A percentile compares a stretch with the other conserved stretches of the same genome.
phyloP scores from a whole-genome alignment of 2,113 vertebrate species.

The Bubo blakistoni region DNA sequence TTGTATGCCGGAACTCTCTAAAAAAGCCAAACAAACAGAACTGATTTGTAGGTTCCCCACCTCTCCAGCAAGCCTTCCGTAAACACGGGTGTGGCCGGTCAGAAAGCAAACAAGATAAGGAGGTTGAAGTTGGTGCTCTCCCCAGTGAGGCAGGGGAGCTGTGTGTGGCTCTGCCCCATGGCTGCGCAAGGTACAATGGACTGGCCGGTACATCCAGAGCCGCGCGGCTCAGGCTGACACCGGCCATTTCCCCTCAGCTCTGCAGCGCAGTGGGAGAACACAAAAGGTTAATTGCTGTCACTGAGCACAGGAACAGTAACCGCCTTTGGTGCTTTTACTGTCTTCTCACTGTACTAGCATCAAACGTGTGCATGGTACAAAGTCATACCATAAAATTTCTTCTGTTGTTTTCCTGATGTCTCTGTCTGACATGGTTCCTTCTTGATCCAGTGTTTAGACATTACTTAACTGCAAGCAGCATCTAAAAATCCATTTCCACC shows the following conservation, averaged over 20 bases:
- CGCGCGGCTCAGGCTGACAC: background rate
- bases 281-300: background rate
- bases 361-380: background rate
- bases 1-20: background rate
- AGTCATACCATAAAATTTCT: background rate
- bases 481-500: background rate
- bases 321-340: background rate
- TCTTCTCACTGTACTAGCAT: background rate
- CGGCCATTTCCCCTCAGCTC: background rate
- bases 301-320: background rate
- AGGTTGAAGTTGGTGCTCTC: background rate
- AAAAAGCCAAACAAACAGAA: background rate
- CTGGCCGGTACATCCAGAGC: background rate
- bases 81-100: background rate
- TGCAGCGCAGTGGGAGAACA: fast-evolving
- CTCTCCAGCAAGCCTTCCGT: background rate
- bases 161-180: background rate
- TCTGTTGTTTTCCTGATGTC: background rate
- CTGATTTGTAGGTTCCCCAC: background rate
- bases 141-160: background rate
- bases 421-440: background rate
- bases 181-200: background rate
- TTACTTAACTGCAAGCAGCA: background rate
- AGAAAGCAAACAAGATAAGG: conserved; percentile 16
- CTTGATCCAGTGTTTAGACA: background rate